Base-by-base conservation (phyloP, 2,797 vertebrate genomes). In the Heteromormyrus szaboi region DNA sequence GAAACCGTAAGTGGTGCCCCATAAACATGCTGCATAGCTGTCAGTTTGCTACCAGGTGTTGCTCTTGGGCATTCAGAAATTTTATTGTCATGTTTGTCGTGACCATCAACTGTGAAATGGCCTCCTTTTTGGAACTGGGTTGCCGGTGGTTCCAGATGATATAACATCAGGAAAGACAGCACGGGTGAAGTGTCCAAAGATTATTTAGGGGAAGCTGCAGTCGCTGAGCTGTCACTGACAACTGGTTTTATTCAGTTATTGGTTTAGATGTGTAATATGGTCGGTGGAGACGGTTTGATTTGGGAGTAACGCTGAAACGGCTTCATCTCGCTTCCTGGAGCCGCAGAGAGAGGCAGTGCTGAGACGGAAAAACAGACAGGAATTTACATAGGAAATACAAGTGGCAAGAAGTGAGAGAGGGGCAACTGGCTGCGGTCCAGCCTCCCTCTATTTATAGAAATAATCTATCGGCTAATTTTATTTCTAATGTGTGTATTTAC, bases 261-360 rank as follows among this genome's bases (percentile, higher is more conserved):
- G 37, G 72, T 79, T 44, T 46, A 46, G 41, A 81, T 79, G 19
- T 46, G 72, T 44, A 79, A 79, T 46, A n/a, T 33, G 41, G 33
- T 44, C 76, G 8, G 37, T 81, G 14, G 17, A 81, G 76, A 46
- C 76, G 33, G 17, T 46, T 46, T 46, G 46, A 29, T 84, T 22
- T 50, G 19, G 81, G 81, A 22, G 48, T 84, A 51, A 48, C 17
- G 22, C 22, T 14, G 46, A 48, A 84, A 46, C n/a, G n/a, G 81
- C 9, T 84, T 84, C 22, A 50, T 84, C 81, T 84, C 46, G 87
- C 62, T 96, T 95, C 95, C 95, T 93, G 93, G 93, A 93, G 93
- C 95, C 90, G 92, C 95, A 94, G 95, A 91, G 91, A 95, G 95
- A 94, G 95, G 95, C 95, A 95, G 93, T 96, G 94, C 94, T 95